Evolutionary conservation across 2,113 vertebrate species (phyloP).

Genomic region (Meles meles): DNA sequence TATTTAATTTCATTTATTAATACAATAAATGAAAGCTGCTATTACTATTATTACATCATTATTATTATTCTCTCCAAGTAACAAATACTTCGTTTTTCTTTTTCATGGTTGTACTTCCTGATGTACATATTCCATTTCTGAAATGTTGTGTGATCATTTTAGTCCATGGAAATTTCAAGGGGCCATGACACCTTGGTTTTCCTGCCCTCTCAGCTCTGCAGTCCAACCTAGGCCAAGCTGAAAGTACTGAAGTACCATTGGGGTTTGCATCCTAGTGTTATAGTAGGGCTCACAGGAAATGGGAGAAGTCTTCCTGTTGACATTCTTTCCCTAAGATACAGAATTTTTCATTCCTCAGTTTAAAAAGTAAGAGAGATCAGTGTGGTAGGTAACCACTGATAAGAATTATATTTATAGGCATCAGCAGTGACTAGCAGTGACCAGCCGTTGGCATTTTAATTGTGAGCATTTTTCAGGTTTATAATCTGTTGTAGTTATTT

Average conservation of each 20-base stretch:
- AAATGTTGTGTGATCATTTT: background rate
- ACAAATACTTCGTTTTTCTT: background rate
- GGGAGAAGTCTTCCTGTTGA: background rate
- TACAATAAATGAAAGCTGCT: background rate
- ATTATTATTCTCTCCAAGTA: background rate
- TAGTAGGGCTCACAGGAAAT: background rate
- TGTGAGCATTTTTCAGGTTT: background rate
- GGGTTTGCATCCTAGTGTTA: background rate
- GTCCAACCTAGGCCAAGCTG: background rate
- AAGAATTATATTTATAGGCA: background rate
- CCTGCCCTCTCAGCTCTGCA: background rate
- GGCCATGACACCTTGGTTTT: background rate
- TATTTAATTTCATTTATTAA: background rate
- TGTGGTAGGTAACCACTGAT: background rate
- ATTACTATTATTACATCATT: background rate
- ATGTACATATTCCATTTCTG: background rate
- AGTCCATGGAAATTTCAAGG: background rate
- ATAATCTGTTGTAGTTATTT: background rate
- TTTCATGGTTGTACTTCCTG: background rate
- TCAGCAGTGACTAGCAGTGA: background rate
- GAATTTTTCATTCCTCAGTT: background rate
- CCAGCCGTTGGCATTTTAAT: conserved; percentile 18
- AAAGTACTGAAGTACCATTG: background rate
- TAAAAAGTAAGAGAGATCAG: background rate
- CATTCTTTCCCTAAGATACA: background rate